Percentiles rank a stretch among this genome's conserved stretches.
phyloP scores from a whole-genome alignment of 2,113 vertebrate genomes.

The Chlorocebus sabaeus region DNA sequence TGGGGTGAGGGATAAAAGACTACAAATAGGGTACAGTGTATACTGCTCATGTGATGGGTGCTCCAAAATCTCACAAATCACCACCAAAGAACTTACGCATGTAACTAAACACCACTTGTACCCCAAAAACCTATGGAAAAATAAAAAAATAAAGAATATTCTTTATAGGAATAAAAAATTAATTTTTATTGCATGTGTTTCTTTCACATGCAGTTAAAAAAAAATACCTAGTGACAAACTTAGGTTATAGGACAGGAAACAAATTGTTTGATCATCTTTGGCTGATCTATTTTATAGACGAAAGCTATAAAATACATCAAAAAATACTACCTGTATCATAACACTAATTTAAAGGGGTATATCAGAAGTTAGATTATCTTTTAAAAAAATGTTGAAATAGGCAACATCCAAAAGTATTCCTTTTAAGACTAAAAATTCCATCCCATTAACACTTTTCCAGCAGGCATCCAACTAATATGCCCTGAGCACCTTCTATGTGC shows the following conservation, averaged over 20 bases:
- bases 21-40: too few relatives aligned
- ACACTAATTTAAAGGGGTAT: not conserved
- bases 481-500: not conserved
- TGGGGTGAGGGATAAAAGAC: too few relatives aligned
- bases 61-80: too few relatives aligned
- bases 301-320: not conserved
- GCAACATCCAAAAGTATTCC: not conserved
- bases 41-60: too few relatives aligned
- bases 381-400: not conserved
- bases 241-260: not conserved
- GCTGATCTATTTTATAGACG: not conserved
- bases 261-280: not conserved
- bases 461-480: not conserved
- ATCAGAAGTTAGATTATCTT: not conserved
- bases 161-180: not conserved
- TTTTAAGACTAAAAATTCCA: constrained; percentile 34
- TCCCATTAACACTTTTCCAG: not conserved
- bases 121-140: too few relatives aligned
- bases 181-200: not conserved
- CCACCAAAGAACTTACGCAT: too few relatives aligned
- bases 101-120: too few relatives aligned
- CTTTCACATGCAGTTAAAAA: not conserved
- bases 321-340: not conserved
- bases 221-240: not conserved
- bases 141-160: not conserved